Percentiles rank a stretch among this genome's conserved stretches.
Conservation (phyloP, 2,113 vertebrate species). For the Xiphophorus hellerii region DNA sequence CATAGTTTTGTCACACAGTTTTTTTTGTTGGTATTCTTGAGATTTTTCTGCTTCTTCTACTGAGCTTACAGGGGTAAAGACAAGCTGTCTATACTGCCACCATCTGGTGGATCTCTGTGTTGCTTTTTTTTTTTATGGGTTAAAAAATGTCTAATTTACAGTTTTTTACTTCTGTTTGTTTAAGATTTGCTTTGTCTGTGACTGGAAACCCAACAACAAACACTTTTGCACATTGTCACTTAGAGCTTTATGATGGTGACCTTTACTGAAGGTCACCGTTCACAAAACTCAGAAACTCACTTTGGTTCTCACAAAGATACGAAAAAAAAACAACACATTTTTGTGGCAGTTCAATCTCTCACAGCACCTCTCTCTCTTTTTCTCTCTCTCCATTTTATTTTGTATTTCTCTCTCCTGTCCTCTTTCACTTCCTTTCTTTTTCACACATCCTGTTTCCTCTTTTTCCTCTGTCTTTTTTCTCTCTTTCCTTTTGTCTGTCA, state of each 20-base stretch:
- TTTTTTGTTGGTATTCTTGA: no score
- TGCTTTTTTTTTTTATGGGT: not conserved
- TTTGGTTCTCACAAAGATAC: not conserved
- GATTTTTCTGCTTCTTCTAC: no score
- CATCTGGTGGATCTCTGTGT: not conserved
- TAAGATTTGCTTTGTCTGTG: not conserved
- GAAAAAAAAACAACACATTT: not conserved
- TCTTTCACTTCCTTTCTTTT: not conserved
- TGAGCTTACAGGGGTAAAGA: no score
- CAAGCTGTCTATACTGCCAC: no score
- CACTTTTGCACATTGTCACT: not conserved
- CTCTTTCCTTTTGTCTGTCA: not conserved
- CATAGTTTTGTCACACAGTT: no score
- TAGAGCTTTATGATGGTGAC: no score
- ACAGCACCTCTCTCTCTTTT: conserved; percentile 5
- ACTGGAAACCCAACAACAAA: not conserved
- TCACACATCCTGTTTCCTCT: conserved; percentile 1
- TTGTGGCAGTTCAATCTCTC: conserved; percentile 18
- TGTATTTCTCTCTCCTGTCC: conserved; percentile 11
- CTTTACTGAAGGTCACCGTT: no score
- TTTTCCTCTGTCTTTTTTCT: not conserved
- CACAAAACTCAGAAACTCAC: not conserved
- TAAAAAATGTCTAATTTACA: not conserved
- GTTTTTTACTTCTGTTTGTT: no score
- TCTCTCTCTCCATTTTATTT: conserved; percentile 28